Evolutionary conservation across 1,140 invertebrate species (phyloP), one percentile per base, ranked within the genome.

Genomic region (Chionoecetes opilio): DNA sequence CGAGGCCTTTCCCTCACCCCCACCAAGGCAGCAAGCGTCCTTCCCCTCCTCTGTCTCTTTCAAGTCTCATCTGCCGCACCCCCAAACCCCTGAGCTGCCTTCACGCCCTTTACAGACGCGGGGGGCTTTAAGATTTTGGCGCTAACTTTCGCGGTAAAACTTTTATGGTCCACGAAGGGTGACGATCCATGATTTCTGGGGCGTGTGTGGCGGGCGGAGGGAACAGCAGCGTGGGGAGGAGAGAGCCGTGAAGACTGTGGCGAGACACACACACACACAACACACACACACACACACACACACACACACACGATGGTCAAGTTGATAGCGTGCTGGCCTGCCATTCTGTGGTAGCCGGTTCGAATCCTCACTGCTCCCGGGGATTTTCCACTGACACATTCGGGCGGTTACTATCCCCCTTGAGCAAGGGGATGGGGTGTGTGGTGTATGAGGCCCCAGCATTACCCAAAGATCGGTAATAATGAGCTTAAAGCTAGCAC

Each of bases 121-220:
- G 6, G 63, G 6, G 2, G n/a, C 63, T 75, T 26, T n/a, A 75
- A 75, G 63, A 75, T 75, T 75, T 75, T 21, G 21, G n/a, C 63
- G 21, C n/a, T 75, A 75, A 75, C 63, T 75, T 75, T 75, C 63
- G 63, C 8, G 63, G 63, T 75, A 75, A 75, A 75, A 75, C 63
- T 75, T 75, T 75, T 75, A 75, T 26, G 63, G 63, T 75, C 21
- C 63, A 26, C 63, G n/a, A 75, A 75, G 8, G 63, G 63, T 75
- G 63, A 75, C 63, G 63, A 75, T 75, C n/a, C 63, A 75, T 75
- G 63, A 75, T 75, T 75, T 75, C 63, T n/a, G n/a, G n/a, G 63
- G 21, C 63, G 63, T 75, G 63, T 75, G 63, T 5, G 1, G 21
- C 26, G 21, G 0, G 21, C 9, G 63, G 63, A 75, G 63, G 11